phyloP scores from a whole-genome alignment of 2,888 invertebrate species.

The Hydrotaea cyrtoneurina region DNA sequence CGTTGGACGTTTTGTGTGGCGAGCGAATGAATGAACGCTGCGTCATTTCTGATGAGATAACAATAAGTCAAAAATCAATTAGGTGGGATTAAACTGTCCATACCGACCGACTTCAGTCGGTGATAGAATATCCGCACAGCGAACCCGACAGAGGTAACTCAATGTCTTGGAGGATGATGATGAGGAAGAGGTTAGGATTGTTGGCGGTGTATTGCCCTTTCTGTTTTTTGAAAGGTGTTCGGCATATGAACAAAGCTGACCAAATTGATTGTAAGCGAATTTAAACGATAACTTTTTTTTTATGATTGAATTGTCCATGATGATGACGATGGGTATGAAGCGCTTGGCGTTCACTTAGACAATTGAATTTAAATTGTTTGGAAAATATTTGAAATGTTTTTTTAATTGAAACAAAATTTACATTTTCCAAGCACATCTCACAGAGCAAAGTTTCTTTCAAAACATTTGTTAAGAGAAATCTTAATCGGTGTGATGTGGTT shows the following conservation, averaged over 20 bases:
- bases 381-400: no score
- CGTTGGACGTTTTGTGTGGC: not conserved
- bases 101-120: not conserved
- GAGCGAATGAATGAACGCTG: not conserved
- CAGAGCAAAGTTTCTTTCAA: no score
- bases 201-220: not conserved
- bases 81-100: slow-evolving; percentile 50
- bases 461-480: no score
- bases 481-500: no score
- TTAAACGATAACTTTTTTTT: not conserved
- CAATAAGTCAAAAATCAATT: slow-evolving; percentile 61
- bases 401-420: no score
- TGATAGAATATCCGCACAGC: no score
- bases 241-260: not conserved
- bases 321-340: no score
- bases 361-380: no score
- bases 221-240: not conserved
- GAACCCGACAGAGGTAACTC: not conserved
- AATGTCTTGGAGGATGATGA: no score
- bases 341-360: no score
- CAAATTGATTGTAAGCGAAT: not conserved
- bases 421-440: no score
- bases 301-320: not conserved
- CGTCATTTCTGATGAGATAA: slow-evolving; percentile 46
- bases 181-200: no score